These are phyloP conservation scores for Adrianichthys oophorus DNA, from an alignment of 2,797 vertebrate genomes.

Conservation along the genomic window DNA sequence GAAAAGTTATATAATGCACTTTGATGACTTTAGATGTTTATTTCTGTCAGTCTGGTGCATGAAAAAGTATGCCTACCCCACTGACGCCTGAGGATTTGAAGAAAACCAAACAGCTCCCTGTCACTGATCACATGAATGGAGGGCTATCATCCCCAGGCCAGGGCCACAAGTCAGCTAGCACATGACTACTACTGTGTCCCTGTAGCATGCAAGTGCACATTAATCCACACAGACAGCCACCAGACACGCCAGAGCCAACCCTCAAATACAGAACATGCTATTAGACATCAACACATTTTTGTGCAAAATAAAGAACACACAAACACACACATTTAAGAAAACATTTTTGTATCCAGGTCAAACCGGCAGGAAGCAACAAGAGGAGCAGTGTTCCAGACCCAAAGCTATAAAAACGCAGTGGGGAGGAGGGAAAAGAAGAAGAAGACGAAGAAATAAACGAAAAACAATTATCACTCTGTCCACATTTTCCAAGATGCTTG, in stretches of 20 bases:
- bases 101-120: slow-evolving; percentile 38
- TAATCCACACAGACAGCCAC: slow-evolving; percentile 20
- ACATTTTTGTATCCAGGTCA: slow-evolving; percentile 46
- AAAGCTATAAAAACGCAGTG: slow-evolving; percentile 15
- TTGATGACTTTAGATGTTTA: slow-evolving; percentile 33
- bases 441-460: slow-evolving; percentile 9
- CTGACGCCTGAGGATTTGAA: slow-evolving; percentile 26
- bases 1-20: slow-evolving; percentile 20
- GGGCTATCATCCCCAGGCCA: slow-evolving; percentile 66
- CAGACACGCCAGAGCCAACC: slow-evolving; percentile 14
- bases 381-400: slow-evolving; percentile 30
- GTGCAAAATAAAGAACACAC: slow-evolving; percentile 18
- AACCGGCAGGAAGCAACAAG: slow-evolving; percentile 38
- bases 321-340: slow-evolving; percentile 30
- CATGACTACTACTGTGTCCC: slow-evolving; percentile 70
- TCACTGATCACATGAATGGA: slow-evolving; percentile 68
- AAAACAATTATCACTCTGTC: slow-evolving; percentile 53
- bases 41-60: slow-evolving; percentile 44
- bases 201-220: slow-evolving; percentile 39
- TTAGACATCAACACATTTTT: slow-evolving; percentile 18
- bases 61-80: slow-evolving; percentile 39
- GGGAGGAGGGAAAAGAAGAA: not conserved
- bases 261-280: slow-evolving; percentile 2
- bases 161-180: slow-evolving; percentile 64
- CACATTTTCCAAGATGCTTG: slow-evolving; percentile 20